Conservation (phyloP, 2,888 invertebrate species). For the Ennomos fuscantarius region DNA sequence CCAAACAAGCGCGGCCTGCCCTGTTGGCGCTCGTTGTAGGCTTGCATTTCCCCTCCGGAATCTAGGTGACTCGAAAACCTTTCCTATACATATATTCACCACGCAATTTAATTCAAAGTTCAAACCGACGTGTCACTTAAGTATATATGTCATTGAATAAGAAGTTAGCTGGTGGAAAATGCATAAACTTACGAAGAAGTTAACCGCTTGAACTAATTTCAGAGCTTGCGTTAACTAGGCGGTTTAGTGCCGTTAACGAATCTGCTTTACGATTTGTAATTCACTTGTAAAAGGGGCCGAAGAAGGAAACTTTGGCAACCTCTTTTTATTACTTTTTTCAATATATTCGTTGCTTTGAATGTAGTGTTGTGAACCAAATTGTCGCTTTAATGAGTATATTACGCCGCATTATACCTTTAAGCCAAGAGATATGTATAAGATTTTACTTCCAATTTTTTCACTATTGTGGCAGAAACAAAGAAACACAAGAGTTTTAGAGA, state of each 20-base stretch:
- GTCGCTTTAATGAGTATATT: too few species aligned
- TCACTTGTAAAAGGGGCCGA: slow-evolving; percentile 18
- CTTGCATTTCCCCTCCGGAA: slow-evolving; percentile 54
- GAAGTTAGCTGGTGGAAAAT: slow-evolving; percentile 36
- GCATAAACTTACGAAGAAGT: slow-evolving; percentile 39
- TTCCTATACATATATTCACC: slow-evolving; percentile 52
- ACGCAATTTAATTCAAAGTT: slow-evolving; percentile 45
- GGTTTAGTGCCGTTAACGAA: slow-evolving; percentile 29
- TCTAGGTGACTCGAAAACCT: slow-evolving; percentile 51
- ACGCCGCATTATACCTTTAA: too few species aligned
- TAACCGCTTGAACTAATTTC: slow-evolving; percentile 42
- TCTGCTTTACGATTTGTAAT: slow-evolving; percentile 24
- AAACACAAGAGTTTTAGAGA: slow-evolving; percentile 34
- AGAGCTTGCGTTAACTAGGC: slow-evolving; percentile 36
- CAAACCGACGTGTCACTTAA: slow-evolving; percentile 25
- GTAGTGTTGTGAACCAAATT: not conserved
- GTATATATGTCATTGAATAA: slow-evolving; percentile 35
- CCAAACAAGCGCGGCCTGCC: slow-evolving; percentile 63
- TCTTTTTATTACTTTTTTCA: not conserved
- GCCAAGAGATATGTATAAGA: too few species aligned
- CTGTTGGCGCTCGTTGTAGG: slow-evolving; percentile 50
- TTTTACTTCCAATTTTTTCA: slow-evolving; percentile 3
- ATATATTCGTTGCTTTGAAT: not conserved
- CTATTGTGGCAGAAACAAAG: slow-evolving; percentile 29
- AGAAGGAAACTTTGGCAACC: slow-evolving; percentile 7